Evolutionary conservation across 2,888 invertebrate species (phyloP).

Genomic region (Scaptomyza polygonia): DNA sequence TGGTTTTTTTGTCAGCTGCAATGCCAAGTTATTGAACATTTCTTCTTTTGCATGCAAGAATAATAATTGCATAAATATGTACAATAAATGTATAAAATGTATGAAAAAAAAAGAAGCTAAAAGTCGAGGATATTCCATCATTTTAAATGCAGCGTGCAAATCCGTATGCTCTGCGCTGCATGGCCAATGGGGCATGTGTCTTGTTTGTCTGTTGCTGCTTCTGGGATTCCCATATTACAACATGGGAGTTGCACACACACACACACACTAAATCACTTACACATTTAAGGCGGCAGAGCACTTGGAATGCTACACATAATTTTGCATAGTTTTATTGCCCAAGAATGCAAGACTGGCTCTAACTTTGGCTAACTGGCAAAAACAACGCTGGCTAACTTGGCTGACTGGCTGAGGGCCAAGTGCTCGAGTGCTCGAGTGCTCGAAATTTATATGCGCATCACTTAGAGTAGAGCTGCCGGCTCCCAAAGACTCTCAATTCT

Average conservation of each 20-base stretch:
- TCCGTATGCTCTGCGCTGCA: constrained; percentile 24
- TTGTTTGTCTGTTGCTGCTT: constrained; percentile 27
- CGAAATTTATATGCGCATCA: constrained; percentile 82
- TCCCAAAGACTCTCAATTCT: constrained; percentile 12
- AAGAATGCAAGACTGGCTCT: constrained; percentile 58
- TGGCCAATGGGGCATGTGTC: constrained; percentile 20
- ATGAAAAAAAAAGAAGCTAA: not conserved
- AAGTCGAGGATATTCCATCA: constrained; percentile 50
- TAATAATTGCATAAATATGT: constrained; percentile 73
- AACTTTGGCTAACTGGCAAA: constrained; percentile 40
- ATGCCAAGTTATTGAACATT: constrained; percentile 68
- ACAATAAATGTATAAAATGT: constrained; percentile 9
- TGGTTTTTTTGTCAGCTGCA: constrained; percentile 53
- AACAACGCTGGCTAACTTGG: constrained; percentile 1
- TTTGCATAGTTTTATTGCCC: constrained; percentile 78
- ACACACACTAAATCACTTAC: constrained; percentile 15
- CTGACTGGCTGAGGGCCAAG: constrained; percentile 60
- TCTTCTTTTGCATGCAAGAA: constrained; percentile 66
- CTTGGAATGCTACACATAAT: constrained; percentile 75
- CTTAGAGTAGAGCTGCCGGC: constrained; percentile 54
- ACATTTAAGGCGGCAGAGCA: constrained; percentile 5
- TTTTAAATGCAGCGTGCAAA: constrained; percentile 31
- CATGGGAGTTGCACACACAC: constrained; percentile 46
- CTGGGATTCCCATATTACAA: constrained; percentile 33
- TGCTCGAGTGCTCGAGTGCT: too few relatives aligned